Evolutionary conservation across 2,113 vertebrate species (phyloP), one percentile per base, ranked within the genome.

Genomic region (Datnioides undecimradiatus): DNA sequence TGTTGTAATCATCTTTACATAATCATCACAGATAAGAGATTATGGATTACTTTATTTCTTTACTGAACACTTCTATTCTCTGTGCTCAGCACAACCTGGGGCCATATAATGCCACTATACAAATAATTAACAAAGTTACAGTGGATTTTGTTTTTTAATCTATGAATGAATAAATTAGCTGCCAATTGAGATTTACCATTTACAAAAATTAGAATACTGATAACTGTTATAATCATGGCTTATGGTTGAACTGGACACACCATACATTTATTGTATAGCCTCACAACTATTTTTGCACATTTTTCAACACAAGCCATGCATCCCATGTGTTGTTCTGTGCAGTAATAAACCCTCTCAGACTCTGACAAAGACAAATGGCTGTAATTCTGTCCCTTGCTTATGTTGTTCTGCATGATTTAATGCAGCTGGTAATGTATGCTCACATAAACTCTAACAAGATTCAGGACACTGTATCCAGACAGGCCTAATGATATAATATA

Each of bases 11-110:
- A 68, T 25, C 55, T 31, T 29, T 38, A 38, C 46, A 46, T 3
- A 60, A 34, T 72, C 13, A 73, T 34, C n/a, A n/a, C 21, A 54
- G 49, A 82, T 73, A 76, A 68, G 45, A 29, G 0, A 33, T 41
- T 33, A 33, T 52, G 14, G n/a, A 59, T 31, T 10, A 43, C 27
- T 83, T 69, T 71, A 76, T 81, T 64, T 41, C 29, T 68, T 89
- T 76, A 84, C 58, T 75, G 36, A 41, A 49, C 29, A 6, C 29
- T 64, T 2, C 0, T 69, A 23, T 63, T 45, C 8, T 23, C 27
- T 40, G 3, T 63, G 34, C 31, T 81, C 33, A 68, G 55, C 63
- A 81, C 25, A 33, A n/a, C 54, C 14, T 36, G 0, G 16, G 46
- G 27, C 54, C 38, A 57, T 11, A 17, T 29, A 19, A 36, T 48